Base-by-base conservation (phyloP, 2,113 vertebrate species). In the Anseranas semipalmata region DNA sequence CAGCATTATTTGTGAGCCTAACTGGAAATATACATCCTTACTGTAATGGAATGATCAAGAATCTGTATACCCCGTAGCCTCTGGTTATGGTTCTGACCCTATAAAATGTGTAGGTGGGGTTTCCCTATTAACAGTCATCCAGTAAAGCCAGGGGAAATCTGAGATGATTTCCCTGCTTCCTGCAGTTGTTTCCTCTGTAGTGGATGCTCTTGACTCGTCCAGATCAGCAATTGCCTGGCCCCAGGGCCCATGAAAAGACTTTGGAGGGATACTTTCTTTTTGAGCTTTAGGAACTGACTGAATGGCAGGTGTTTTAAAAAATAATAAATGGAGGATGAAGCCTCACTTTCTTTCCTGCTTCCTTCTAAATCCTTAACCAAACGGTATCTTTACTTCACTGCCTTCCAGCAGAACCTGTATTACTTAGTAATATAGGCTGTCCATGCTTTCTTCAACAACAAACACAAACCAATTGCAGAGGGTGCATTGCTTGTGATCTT, bases 1-100 rank as follows among this genome's bases (percentile, higher is more conserved):
- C 89, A 90, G 95, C 85, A 62, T 73, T 82, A 85, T 96, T 97
- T 97, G 95, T 96, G 92, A 90, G 41, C 93, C 96, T 94, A 95
- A 89, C n/a, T 92, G 94, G 84, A 91, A 89, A 94, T 90, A 71
- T 41, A 91, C 74, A 86, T 96, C 75, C 86, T 92, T 65, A 93
- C 96, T 87, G 76, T 96, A 93, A 22, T n/a, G 76, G 66, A 71
- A 93, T 90, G 91, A 94, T 75, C 70, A 89, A 83, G 87, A 75
- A 59, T 85, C 37, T 84, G 46, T 28, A 28, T 50, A 58, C 4
- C 53, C 43, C 39, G 35, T 82, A 82, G 94, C 95, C 70, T 75
- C 3, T 0, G 65, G 52, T 68, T 89, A 71, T 63, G 56, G 65
- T 76, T 91, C 59, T 81, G 65, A 96, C 88, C 88, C 79, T 87